phyloP scores from a whole-genome alignment of 1,140 invertebrate species.

The Diorhabda sublineata region DNA sequence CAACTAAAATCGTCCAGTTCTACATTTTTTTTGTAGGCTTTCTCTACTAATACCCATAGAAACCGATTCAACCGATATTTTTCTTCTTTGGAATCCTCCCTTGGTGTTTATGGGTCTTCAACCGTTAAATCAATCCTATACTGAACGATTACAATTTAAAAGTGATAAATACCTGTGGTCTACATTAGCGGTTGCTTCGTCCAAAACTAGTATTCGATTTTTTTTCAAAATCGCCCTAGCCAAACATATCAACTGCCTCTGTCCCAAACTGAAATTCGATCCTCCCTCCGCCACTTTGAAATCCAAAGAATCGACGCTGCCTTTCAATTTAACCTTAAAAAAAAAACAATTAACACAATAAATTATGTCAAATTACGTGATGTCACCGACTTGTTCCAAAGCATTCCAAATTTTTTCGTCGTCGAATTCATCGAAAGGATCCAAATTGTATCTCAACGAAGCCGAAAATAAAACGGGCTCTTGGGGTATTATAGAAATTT shows the following conservation, averaged over 20 bases:
- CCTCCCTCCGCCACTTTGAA: slow-evolving; percentile 7
- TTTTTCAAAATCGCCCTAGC: slow-evolving; percentile 6
- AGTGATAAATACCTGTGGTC: slow-evolving; percentile 5
- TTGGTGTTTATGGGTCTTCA: too few species aligned
- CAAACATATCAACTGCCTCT: slow-evolving; percentile 10
- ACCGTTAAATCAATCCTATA: too few species aligned
- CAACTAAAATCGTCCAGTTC: too few species aligned
- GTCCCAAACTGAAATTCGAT: slow-evolving; percentile 5
- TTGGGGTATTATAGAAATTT: slow-evolving; percentile 70
- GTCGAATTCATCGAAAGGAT: slow-evolving; percentile 55
- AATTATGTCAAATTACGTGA: background rate
- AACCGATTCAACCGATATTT: too few species aligned
- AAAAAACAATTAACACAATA: background rate
- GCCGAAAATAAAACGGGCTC: slow-evolving; percentile 68
- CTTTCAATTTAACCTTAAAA: slow-evolving; percentile 6
- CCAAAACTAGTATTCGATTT: slow-evolving; percentile 6
- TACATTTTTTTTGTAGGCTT: too few species aligned
- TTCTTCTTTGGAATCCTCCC: too few species aligned
- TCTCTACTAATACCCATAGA: too few species aligned
- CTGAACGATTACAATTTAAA: background rate
- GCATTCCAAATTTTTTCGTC: slow-evolving; percentile 47
- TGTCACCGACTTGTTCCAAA: slow-evolving; percentile 53
- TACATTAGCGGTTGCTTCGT: slow-evolving; percentile 9
- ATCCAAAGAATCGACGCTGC: background rate
- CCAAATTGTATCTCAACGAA: slow-evolving; percentile 59